phyloP scores from a whole-genome alignment of 2,888 invertebrate species.

The Nephrotoma flavescens region DNA sequence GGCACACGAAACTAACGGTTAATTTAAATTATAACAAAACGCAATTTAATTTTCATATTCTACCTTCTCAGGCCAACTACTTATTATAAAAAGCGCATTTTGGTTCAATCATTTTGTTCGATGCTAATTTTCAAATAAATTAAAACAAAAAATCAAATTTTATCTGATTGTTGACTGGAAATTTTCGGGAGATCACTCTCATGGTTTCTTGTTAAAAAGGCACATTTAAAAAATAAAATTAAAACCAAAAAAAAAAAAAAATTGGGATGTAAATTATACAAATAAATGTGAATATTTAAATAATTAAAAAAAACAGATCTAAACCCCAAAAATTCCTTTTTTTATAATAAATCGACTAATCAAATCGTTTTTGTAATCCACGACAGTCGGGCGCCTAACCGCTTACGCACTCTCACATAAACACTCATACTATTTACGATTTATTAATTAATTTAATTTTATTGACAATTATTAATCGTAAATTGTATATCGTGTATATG shows the following conservation, averaged over 20 bases:
- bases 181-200: background rate
- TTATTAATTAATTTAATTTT: slow-evolving; percentile 27
- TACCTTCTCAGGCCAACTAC: too few relatives aligned
- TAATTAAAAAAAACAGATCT: background rate
- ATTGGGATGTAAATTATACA: background rate
- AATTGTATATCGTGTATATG: slow-evolving; percentile 25
- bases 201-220: background rate
- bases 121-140: too few relatives aligned
- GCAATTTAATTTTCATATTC: too few relatives aligned
- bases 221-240: background rate
- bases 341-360: background rate
- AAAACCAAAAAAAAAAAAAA: background rate
- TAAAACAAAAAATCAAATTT: background rate
- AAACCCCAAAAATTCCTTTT: background rate
- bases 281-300: background rate
- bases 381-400: background rate
- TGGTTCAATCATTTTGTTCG: too few relatives aligned
- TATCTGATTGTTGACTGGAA: background rate
- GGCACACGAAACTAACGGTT: background rate
- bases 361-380: background rate
- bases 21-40: background rate
- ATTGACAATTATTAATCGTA: slow-evolving; percentile 28
- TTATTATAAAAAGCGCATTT: too few relatives aligned
- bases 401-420: background rate
- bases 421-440: background rate